These are phyloP conservation scores for Herpetotheres cachinnans DNA, from an alignment of 2,113 vertebrate species.

Conservation along the genomic window DNA sequence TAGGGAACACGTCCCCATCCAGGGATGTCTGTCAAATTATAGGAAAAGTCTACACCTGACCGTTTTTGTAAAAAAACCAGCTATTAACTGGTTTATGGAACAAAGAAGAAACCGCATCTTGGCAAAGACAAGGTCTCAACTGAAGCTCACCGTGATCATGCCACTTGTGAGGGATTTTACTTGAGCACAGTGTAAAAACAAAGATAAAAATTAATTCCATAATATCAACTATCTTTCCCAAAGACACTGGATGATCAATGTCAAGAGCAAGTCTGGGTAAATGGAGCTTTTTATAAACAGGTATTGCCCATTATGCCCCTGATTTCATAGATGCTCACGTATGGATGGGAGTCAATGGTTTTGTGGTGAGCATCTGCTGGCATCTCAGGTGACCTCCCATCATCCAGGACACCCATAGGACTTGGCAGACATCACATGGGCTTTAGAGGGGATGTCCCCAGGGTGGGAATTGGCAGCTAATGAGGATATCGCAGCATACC, in stretches of 20 bases:
- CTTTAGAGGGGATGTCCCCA: neutral
- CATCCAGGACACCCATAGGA: accelerated
- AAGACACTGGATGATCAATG: no score
- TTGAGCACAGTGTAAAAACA: no score
- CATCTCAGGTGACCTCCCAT: neutral
- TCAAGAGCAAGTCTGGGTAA: neutral
- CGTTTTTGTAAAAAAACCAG: neutral
- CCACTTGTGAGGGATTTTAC: neutral
- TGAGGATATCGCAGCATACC: neutral
- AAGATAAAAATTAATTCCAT: neutral
- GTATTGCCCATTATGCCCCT: accelerated
- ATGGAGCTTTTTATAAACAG: neutral
- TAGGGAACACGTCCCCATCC: neutral
- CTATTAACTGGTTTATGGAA: neutral
- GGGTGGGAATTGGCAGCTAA: neutral
- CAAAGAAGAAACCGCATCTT: neutral
- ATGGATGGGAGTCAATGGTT: neutral
- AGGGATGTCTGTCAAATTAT: neutral
- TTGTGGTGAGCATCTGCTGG: neutral
- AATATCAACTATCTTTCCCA: neutral
- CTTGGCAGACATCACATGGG: neutral
- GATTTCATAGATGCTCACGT: neutral
- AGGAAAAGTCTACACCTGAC: neutral
- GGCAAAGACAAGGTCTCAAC: neutral
- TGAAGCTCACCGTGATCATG: neutral